phyloP scores from a whole-genome alignment of 2,113 vertebrate species.

The Amazona vittata region DNA sequence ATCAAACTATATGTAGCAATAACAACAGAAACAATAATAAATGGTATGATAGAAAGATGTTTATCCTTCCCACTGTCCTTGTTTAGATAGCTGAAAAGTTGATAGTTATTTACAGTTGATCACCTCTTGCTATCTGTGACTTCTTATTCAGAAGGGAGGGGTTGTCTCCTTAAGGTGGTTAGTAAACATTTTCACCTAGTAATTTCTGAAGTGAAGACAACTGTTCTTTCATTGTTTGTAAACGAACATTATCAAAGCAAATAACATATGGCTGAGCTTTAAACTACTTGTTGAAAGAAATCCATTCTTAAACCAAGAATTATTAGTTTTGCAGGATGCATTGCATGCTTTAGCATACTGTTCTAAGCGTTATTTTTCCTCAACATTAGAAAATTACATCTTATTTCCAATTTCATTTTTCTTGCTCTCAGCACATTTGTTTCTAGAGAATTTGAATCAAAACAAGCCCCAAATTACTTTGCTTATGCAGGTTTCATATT shows the following conservation, averaged over 20 bases:
- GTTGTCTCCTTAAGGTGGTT: background rate
- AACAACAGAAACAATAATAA: background rate
- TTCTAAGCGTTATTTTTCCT: background rate
- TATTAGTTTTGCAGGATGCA: background rate
- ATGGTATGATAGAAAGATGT: background rate
- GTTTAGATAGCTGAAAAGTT: background rate
- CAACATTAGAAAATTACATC: background rate
- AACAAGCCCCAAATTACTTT: background rate
- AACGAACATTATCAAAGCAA: background rate
- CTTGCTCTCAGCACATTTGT: background rate
- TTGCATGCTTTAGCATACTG: background rate
- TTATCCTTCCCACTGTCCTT: background rate
- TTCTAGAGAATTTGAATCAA: background rate
- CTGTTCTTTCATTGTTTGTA: background rate
- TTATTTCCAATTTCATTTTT: conserved; percentile 3
- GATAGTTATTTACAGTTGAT: background rate
- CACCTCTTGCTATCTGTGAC: background rate
- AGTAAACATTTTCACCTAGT: background rate
- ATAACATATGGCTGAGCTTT: background rate
- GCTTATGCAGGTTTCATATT: conserved; percentile 4
- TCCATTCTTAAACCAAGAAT: background rate
- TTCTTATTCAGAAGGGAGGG: background rate
- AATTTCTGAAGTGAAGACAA: background rate
- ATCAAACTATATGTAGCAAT: background rate
- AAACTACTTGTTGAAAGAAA: background rate